These are phyloP conservation scores for Macrosoma leucophasiata DNA, from an alignment of 2,888 invertebrate species.

Conservation along the genomic window DNA sequence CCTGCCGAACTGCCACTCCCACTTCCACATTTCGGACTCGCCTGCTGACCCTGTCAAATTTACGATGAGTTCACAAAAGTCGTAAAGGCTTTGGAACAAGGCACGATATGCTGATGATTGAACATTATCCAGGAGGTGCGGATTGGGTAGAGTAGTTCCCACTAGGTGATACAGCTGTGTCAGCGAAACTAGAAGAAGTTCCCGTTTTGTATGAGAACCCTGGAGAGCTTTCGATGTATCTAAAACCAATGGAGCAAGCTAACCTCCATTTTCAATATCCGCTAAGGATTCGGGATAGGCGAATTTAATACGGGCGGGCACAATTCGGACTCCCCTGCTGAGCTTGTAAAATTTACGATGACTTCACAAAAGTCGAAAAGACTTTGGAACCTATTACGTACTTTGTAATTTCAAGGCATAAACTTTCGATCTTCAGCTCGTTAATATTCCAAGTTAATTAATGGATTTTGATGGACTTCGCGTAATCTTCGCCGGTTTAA, in stretches of 20 bases:
- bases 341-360: constrained; percentile 60
- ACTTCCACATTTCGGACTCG: constrained; percentile 52
- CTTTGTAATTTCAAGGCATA: constrained; percentile 63
- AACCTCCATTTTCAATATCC: constrained; percentile 83
- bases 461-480: constrained; percentile 62
- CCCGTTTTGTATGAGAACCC: constrained; percentile 87
- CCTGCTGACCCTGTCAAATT: constrained; percentile 65
- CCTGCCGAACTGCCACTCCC: constrained; percentile 41
- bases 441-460: constrained; percentile 70
- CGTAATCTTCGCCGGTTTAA: constrained; percentile 48
- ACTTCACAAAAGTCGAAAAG: constrained; percentile 63
- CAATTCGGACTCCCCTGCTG: constrained; percentile 59
- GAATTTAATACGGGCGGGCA: constrained; percentile 82
- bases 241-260: constrained; percentile 64
- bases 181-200: constrained; percentile 60
- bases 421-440: constrained; percentile 63
- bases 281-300: constrained; percentile 87
- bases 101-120: constrained; percentile 79
- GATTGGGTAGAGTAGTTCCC: constrained; percentile 61
- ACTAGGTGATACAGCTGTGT: constrained; percentile 57
- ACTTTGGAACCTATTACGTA: constrained; percentile 62
- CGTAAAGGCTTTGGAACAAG: constrained; percentile 61
- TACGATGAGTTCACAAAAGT: constrained; percentile 57
- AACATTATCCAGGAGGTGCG: constrained; percentile 81
- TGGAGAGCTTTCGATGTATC: constrained; percentile 69